Conservation (phyloP, 2,113 vertebrate species). For the Falco punctatus region DNA sequence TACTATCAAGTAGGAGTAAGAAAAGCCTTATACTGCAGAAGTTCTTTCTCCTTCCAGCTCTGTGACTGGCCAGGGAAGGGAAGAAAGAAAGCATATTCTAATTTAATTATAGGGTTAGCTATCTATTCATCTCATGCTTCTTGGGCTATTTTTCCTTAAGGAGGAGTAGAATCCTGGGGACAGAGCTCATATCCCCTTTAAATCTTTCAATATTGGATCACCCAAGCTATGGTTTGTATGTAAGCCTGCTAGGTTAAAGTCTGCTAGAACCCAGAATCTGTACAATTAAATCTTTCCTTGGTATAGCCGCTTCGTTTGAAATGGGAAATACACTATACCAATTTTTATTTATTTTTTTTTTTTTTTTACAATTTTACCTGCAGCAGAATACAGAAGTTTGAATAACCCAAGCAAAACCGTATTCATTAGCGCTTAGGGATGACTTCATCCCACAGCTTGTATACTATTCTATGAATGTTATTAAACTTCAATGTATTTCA, state of each 20-base stretch:
- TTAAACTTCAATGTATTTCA: background rate
- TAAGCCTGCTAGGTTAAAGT: background rate
- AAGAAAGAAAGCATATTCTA: background rate
- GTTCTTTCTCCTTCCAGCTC: background rate
- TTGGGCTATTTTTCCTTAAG: background rate
- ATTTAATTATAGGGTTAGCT: background rate
- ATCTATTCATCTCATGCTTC: background rate
- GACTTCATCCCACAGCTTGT: background rate
- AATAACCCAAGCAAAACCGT: background rate
- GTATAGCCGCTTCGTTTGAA: background rate
- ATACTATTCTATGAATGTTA: background rate
- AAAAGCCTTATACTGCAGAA: background rate
- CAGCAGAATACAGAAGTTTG: background rate
- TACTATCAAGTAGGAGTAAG: background rate
- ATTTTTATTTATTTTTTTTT: background rate
- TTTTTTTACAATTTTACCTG: background rate
- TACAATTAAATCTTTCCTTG: background rate
- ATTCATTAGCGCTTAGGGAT: background rate
- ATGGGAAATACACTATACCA: background rate
- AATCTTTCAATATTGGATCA: background rate
- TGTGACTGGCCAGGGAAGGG: background rate
- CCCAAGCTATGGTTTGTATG: background rate
- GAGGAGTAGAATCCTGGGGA: background rate
- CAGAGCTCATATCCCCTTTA: background rate
- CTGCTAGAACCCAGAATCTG: background rate